These are phyloP conservation scores for Leucoraja ocellata DNA, from an alignment of 2,797 vertebrate species.

Conservation along the genomic window DNA sequence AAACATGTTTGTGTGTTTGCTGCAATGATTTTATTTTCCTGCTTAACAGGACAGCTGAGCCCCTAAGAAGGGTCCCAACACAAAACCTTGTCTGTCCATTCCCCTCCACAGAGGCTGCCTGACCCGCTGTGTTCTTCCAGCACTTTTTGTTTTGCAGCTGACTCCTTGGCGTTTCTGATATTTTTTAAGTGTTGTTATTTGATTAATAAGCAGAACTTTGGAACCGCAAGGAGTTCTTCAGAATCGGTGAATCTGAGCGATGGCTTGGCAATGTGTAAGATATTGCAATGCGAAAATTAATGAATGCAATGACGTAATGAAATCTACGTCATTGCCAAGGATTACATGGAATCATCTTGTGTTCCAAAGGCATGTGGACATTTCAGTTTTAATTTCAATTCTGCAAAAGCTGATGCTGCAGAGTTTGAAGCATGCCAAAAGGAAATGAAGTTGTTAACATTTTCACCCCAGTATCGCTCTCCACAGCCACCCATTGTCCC, in stretches of 20 bases:
- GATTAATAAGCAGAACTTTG: not conserved
- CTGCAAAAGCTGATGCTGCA: not conserved
- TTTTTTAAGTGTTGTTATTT: not conserved
- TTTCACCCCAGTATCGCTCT: not conserved
- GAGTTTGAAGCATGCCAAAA: not conserved
- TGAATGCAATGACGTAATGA: not conserved
- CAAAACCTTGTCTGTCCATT: too few relatives aligned
- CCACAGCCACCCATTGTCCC: not conserved
- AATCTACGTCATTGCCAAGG: not conserved
- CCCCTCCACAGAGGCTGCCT: too few relatives aligned
- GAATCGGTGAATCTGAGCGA: not conserved
- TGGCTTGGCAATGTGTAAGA: not conserved
- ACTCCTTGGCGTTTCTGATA: not conserved
- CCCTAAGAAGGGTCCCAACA: too few relatives aligned
- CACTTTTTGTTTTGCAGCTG: not conserved
- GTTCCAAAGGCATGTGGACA: not conserved
- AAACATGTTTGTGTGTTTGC: not conserved
- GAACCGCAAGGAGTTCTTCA: not conserved
- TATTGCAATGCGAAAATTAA: not conserved
- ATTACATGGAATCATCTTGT: not conserved
- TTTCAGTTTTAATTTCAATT: not conserved
- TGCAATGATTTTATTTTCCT: not conserved
- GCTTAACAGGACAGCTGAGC: not conserved
- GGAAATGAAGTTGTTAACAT: not conserved
- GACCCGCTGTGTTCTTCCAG: too few relatives aligned